Evolutionary conservation across 2,797 vertebrate species (phyloP), one percentile per base, ranked within the genome.

Genomic region (Hipposideros larvatus): DNA sequence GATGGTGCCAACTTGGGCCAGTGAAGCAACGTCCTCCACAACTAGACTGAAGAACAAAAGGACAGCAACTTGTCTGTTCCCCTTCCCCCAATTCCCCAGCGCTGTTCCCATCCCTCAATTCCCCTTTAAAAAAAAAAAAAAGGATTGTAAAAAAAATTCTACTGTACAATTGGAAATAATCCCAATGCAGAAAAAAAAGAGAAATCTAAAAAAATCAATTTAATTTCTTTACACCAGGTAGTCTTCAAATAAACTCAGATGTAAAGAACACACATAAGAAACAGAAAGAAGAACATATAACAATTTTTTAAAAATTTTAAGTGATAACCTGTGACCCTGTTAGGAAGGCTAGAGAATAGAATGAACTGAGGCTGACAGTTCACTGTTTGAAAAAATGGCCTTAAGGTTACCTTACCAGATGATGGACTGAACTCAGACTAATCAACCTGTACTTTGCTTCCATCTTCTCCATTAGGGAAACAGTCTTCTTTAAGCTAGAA

Each of bases 111-210:
- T 37, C 37, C 37, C 37, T 37, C 37, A 37, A 37, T 37, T 37
- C 37, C 37, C 37, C 37, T 37, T 37, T 37, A 37, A 37, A 37
- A 37, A 37, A 37, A 37, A 37, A 34, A 37, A 37, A 37, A 84
- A 90, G 82, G 24, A 79, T 15, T 77, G 0, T 84, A 88, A 95
- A 92, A 84, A 51, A 95, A 91, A 85, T 63, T 88, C 28, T 59
- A 92, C 31, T 18, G 91, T 5, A 74, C 13, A 55, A 68, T 16
- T 94, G 61, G 63, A 92, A 85, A 88, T 48, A 94, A 96, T 80
- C 31, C 85, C 61, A 65, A 13, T 26, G 9, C 84, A 92, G 37
- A 77, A 65, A 65, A 65, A 61, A 11, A 53, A 77, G 24, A 92
- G 55, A 91, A 87, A 91, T 51, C 57, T 66, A 87, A 91, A 61